Percentiles rank a stretch among this genome's conserved stretches.
Evolutionary conservation across 2,888 invertebrate species (phyloP).

Genomic region (Leuctra nigra): DNA sequence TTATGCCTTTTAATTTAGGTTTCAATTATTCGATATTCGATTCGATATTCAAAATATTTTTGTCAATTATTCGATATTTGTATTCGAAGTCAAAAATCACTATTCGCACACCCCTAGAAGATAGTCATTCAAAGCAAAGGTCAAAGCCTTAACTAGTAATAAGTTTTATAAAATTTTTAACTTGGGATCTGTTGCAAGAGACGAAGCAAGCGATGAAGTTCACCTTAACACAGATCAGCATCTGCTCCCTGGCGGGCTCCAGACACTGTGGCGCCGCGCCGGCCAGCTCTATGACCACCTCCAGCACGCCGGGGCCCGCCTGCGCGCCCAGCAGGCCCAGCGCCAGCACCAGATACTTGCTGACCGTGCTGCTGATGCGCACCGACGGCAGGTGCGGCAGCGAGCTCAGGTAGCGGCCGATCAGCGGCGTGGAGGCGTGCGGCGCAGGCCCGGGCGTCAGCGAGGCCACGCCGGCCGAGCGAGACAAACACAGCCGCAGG

Average conservation of each 20-base stretch:
- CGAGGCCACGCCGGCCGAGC: conserved; percentile 50
- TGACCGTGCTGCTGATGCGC: no score
- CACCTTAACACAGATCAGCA: conserved; percentile 56
- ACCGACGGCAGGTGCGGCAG: conserved; percentile 41
- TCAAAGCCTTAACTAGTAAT: no score
- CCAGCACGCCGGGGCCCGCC: conserved; percentile 58
- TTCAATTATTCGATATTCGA: no score
- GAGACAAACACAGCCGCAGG: conserved; percentile 69
- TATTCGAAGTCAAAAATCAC: no score
- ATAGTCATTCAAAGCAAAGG: no score
- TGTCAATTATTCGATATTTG: no score
- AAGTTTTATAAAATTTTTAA: no score
- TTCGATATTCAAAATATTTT: no score
- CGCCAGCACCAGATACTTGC: conserved; percentile 61
- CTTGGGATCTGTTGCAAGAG: no score
- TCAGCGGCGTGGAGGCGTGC: conserved; percentile 56
- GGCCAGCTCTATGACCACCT: conserved; percentile 75
- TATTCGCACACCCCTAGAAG: no score
- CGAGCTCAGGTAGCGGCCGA: conserved; percentile 52
- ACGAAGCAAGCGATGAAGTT: no score
- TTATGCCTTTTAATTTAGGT: no score
- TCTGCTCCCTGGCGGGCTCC: conserved; percentile 53
- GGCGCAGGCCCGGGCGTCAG: conserved; percentile 44
- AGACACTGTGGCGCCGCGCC: conserved; percentile 70
- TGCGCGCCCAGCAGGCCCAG: conserved; percentile 57